phyloP scores from a whole-genome alignment of 2,888 invertebrate species.

The Archips crataeganus region DNA sequence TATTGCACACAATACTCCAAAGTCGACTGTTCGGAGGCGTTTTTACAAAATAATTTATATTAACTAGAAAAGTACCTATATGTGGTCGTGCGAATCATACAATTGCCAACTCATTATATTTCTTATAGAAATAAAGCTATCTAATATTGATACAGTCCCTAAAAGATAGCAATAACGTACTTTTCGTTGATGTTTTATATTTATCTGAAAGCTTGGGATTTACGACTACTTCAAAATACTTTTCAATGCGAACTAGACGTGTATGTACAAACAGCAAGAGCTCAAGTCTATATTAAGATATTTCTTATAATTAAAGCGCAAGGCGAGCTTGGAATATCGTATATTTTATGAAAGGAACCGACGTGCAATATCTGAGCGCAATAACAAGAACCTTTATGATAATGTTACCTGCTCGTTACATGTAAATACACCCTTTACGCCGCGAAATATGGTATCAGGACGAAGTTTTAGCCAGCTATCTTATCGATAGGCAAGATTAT shows the following conservation, averaged over 20 bases:
- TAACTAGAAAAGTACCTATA: no score
- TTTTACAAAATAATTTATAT: no score
- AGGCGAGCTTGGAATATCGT: conserved; percentile 19
- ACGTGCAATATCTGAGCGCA: conserved; percentile 61
- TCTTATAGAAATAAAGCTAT: no score
- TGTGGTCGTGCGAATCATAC: no score
- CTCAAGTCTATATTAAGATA: background rate
- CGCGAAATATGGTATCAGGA: conserved; percentile 32
- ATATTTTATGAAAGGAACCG: conserved; percentile 34
- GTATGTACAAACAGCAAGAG: background rate
- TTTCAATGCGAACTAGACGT: background rate
- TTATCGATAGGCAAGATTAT: conserved; percentile 16
- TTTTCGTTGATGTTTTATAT: background rate
- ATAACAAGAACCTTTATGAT: conserved; percentile 70
- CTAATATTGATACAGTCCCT: no score
- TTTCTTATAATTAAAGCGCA: conserved; percentile 32
- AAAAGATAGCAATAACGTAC: no score
- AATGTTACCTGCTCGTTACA: conserved; percentile 56
- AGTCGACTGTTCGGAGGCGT: no score
- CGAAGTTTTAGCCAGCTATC: conserved; percentile 27
- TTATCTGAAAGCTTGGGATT: background rate
- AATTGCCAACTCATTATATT: no score
- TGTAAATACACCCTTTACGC: conserved; percentile 52
- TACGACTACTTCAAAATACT: background rate
- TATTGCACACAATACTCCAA: no score